Conservation (phyloP, 1,140 invertebrate species). For the Hylaeus volcanicus region DNA sequence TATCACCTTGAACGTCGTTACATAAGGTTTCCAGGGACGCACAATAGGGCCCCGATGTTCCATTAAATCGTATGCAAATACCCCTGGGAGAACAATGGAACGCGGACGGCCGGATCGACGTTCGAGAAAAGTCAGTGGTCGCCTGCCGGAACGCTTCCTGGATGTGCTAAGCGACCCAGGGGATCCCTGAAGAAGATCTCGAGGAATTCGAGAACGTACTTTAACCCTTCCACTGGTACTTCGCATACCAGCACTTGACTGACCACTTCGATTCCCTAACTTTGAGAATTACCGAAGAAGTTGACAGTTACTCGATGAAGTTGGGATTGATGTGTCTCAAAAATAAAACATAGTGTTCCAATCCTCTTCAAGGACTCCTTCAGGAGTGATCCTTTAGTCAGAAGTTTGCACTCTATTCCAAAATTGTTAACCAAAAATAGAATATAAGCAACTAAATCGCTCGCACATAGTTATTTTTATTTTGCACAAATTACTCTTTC, state of each 20-base stretch:
- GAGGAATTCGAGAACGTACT: constrained; percentile 6
- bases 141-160: constrained; percentile 60
- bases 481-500: too few species aligned
- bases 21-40: constrained; percentile 66
- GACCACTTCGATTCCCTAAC: background rate
- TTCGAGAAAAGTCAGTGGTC: constrained; percentile 60
- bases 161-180: constrained; percentile 48
- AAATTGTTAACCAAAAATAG: too few species aligned
- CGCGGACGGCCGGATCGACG: constrained; percentile 59
- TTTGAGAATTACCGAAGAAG: too few species aligned
- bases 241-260: background rate
- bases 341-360: background rate
- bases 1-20: constrained; percentile 66
- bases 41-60: constrained; percentile 62
- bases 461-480: too few species aligned
- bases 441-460: too few species aligned
- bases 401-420: too few species aligned
- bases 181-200: constrained; percentile 12
- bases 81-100: constrained; percentile 65
- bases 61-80: constrained; percentile 75
- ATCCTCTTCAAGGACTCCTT: too few species aligned
- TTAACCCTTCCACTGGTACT: background rate
- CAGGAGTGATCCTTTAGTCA: too few species aligned
- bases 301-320: too few species aligned
- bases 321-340: background rate